phyloP scores from a whole-genome alignment of 2,888 invertebrate species.

The Pegoplata infirma region DNA sequence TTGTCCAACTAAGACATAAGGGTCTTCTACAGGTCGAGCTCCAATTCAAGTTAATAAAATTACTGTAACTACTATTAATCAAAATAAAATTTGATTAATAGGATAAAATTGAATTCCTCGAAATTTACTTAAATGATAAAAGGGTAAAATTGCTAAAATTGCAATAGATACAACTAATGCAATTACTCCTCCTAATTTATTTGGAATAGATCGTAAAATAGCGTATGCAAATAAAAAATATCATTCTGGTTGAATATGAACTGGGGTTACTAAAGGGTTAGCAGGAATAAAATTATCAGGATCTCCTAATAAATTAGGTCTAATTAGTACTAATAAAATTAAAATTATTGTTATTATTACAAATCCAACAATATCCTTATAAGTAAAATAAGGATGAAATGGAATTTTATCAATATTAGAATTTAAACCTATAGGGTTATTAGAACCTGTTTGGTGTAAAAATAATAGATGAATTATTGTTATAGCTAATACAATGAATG shows the following conservation, averaged over 20 bases:
- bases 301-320: conserved; percentile 83
- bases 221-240: conserved; percentile 91
- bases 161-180: no score
- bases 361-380: conserved; percentile 83
- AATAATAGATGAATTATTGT: conserved; percentile 83
- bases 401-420: conserved; percentile 84
- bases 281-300: conserved; percentile 86
- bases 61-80: conserved; percentile 80
- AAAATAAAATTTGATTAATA: conserved; percentile 82
- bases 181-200: conserved; percentile 88
- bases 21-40: conserved; percentile 83
- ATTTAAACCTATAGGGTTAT: conserved; percentile 83
- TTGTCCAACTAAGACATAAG: conserved; percentile 82
- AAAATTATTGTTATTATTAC: conserved; percentile 80
- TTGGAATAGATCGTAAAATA: conserved; percentile 88
- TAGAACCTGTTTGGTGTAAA: conserved; percentile 84
- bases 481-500: conserved; percentile 83
- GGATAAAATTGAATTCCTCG: conserved; percentile 82
- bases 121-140: conserved; percentile 80
- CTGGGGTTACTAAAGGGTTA: conserved; percentile 80
- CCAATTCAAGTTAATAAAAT: conserved; percentile 86
- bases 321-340: conserved; percentile 79
- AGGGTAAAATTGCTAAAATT: conserved; percentile 82
- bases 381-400: conserved; percentile 83
- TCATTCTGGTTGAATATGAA: conserved; percentile 91